A percentile compares a stretch with the other conserved stretches of the same genome.
phyloP scores from a whole-genome alignment of 2,113 vertebrate species.

The Geococcyx californianus region DNA sequence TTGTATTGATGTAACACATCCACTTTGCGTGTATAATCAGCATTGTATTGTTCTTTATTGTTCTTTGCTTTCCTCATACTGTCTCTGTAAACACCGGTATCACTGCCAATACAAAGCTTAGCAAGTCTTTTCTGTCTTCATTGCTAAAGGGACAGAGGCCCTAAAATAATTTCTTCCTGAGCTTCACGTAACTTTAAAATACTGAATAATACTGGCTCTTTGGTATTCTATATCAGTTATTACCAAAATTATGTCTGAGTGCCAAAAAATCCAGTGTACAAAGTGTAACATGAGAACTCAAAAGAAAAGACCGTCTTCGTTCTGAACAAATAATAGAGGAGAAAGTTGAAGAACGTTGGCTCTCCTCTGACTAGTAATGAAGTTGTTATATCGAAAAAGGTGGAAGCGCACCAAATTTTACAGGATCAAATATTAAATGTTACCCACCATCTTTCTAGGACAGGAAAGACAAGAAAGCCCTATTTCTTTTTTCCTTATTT shows the following conservation, averaged over 20 bases:
- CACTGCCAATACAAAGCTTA: background rate
- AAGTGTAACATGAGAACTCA: background rate
- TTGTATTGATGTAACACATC: background rate
- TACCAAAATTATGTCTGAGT: background rate
- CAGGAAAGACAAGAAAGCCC: background rate
- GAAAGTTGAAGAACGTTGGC: background rate
- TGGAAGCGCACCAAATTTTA: background rate
- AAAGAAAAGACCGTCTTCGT: background rate
- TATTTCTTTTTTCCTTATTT: background rate
- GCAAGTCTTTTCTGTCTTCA: background rate
- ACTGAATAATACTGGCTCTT: background rate
- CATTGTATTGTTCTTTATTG: background rate
- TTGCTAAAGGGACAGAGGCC: background rate
- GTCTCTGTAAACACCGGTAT: background rate
- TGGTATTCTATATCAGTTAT: background rate
- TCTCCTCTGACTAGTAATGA: background rate
- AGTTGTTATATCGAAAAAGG: fast-evolving
- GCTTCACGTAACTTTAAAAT: background rate
- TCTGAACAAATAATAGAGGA: background rate
- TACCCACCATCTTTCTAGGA: background rate
- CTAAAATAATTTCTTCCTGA: background rate
- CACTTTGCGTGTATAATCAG: background rate
- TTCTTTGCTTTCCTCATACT: background rate
- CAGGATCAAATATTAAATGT: background rate
- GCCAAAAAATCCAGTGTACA: background rate